phyloP scores from a whole-genome alignment of 1,140 invertebrate genomes.

The Drosophila nasuta region DNA sequence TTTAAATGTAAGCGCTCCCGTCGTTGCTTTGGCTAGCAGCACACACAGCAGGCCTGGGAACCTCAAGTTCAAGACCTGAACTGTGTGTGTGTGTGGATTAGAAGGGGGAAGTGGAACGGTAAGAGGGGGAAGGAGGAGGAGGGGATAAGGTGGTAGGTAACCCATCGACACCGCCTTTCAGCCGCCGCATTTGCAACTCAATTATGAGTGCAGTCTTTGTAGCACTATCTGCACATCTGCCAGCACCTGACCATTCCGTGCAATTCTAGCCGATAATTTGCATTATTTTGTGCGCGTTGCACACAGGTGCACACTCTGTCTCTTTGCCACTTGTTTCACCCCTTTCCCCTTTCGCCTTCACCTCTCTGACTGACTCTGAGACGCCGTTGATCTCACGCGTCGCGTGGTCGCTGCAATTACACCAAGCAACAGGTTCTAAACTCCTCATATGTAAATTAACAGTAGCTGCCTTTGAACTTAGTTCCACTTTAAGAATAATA shows the following conservation, averaged over 20 bases:
- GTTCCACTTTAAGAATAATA: not conserved
- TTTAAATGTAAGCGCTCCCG: constrained; percentile 30
- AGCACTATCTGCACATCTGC: constrained; percentile 53
- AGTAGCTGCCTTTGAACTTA: not conserved
- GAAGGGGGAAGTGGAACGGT: not conserved
- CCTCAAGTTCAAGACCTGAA: constrained; percentile 34
- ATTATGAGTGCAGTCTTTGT: constrained; percentile 57
- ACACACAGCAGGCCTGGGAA: constrained; percentile 53
- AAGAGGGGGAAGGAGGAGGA: not conserved
- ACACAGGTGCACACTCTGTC: constrained; percentile 62
- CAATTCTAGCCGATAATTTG: constrained; percentile 80
- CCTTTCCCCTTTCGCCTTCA: too few species aligned
- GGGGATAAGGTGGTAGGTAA: not conserved
- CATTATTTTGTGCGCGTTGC: constrained; percentile 68
- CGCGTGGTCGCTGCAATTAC: constrained; percentile 67
- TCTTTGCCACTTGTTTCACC: not conserved
- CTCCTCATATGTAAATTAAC: not conserved
- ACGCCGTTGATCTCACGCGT: constrained; percentile 70
- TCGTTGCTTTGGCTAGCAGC: constrained; percentile 9
- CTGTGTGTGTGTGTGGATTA: not conserved
- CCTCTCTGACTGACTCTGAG: constrained; percentile 22
- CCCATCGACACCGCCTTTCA: constrained; percentile 19
- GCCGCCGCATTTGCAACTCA: constrained; percentile 69
- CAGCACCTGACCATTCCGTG: constrained; percentile 75
- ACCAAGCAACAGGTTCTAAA: constrained; percentile 43